These are phyloP conservation scores for Lepisosteus oculatus DNA, from an alignment of 2,113 vertebrate species.

Conservation along the genomic window DNA sequence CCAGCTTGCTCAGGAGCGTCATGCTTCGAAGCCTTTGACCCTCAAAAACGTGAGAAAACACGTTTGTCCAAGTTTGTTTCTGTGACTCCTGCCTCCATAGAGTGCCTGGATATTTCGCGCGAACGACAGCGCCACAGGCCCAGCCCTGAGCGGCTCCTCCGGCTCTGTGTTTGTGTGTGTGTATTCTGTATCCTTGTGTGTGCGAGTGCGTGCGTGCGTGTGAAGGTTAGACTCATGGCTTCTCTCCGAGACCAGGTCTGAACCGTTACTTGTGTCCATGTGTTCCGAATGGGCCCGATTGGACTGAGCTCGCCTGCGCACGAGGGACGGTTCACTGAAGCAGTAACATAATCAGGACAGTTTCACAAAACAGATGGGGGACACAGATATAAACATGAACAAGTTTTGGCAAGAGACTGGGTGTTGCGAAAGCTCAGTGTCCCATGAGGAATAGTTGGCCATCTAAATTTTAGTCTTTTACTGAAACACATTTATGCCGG, in stretches of 20 bases:
- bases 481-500: too few relatives aligned
- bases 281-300: neutral
- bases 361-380: too few relatives aligned
- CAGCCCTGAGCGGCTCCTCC: slow-evolving; percentile 58
- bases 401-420: too few relatives aligned
- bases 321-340: too few relatives aligned
- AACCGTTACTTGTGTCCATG: neutral
- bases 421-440: too few relatives aligned
- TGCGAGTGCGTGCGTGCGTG: slow-evolving; percentile 18
- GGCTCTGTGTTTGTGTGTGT: slow-evolving; percentile 20
- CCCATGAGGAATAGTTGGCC: too few relatives aligned
- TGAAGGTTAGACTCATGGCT: neutral
- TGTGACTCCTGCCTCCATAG: slow-evolving; percentile 43
- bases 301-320: too few relatives aligned
- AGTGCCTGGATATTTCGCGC: slow-evolving; percentile 58
- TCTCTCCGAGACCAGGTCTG: too few relatives aligned
- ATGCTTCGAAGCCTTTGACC: slow-evolving; percentile 44
- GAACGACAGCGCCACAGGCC: slow-evolving; percentile 24
- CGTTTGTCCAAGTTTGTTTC: slow-evolving; percentile 36
- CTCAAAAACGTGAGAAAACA: slow-evolving; percentile 52
- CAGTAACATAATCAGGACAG: too few relatives aligned
- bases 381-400: too few relatives aligned
- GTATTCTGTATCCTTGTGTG: neutral
- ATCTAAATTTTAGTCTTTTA: too few relatives aligned
- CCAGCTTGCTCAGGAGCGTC: slow-evolving; percentile 8